A percentile compares a stretch with the other conserved stretches of the same genome.
phyloP scores from a whole-genome alignment of 2,113 vertebrate species.

The Myotis lucifugus region DNA sequence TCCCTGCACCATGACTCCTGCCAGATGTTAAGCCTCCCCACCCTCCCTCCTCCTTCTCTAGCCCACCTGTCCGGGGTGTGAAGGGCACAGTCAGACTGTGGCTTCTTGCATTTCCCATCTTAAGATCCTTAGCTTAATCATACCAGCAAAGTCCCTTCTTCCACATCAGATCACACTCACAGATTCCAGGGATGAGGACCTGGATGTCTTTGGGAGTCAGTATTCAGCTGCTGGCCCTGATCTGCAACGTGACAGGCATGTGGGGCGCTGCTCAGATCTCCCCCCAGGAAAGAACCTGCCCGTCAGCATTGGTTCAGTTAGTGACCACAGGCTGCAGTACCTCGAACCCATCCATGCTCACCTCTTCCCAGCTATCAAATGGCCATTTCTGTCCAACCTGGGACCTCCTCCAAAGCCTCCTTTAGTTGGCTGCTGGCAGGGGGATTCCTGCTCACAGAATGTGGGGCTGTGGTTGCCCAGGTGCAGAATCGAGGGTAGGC shows the following conservation, averaged over 20 bases:
- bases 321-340: not conserved
- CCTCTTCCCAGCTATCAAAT: not conserved
- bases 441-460: not conserved
- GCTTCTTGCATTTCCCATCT: not conserved
- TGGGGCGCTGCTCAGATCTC: not conserved
- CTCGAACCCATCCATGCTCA: not conserved
- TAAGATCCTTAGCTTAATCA: not conserved
- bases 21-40: fast-evolving
- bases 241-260: not conserved
- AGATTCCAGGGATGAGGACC: not conserved
- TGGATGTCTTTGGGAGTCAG: not conserved
- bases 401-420: not conserved
- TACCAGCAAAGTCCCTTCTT: not conserved
- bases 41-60: fast-evolving
- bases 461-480: too few relatives aligned
- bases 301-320: not conserved
- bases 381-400: not conserved
- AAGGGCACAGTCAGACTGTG: fast-evolving
- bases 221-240: not conserved
- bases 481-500: not conserved
- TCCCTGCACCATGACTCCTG: fast-evolving
- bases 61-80: fast-evolving
- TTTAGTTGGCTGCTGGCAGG: not conserved
- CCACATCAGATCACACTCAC: not conserved
- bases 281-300: not conserved